Evolutionary conservation across 2,888 invertebrate species (phyloP).

Genomic region (Sussaba pulchella): DNA sequence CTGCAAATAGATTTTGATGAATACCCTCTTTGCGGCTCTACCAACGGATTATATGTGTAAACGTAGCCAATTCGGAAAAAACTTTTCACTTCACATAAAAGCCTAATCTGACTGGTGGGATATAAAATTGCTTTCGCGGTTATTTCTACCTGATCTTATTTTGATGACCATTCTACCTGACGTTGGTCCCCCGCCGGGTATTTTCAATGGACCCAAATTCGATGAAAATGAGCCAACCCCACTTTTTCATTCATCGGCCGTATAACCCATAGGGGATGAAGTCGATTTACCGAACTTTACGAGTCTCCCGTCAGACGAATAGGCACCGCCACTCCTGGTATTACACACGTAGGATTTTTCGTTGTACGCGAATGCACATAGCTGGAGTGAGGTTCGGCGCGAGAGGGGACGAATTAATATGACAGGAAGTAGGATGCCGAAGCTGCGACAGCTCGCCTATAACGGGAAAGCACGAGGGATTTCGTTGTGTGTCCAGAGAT

Average conservation of each 20-base stretch:
- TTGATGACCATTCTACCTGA: too few relatives aligned
- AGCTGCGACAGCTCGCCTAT: constrained; percentile 10
- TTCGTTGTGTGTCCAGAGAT: constrained; percentile 20
- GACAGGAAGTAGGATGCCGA: constrained; percentile 28
- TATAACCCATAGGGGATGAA: constrained; percentile 8
- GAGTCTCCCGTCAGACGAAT: constrained; percentile 5
- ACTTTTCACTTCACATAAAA: too few relatives aligned
- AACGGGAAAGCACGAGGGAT: constrained; percentile 37
- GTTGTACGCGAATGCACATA: constrained; percentile 1
- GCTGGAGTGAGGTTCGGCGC: constrained; percentile 3
- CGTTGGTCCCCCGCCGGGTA: neutral
- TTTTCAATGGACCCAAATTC: constrained; percentile 1
- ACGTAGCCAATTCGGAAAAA: constrained; percentile 18
- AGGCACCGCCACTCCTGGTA: constrained; percentile 9
- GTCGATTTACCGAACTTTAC: constrained; percentile 17
- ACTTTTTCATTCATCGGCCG: neutral
- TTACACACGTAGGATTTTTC: constrained; percentile 26
- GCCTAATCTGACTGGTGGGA: too few relatives aligned
- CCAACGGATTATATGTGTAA: constrained; percentile 41
- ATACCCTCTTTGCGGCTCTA: constrained; percentile 33
- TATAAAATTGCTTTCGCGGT: too few relatives aligned
- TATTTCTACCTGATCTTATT: too few relatives aligned
- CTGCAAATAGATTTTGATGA: constrained; percentile 42
- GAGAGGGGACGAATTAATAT: constrained; percentile 4
- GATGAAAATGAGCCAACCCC: neutral